phyloP scores from a whole-genome alignment of 2,113 vertebrate genomes.

The Hypomesus transpacificus region DNA sequence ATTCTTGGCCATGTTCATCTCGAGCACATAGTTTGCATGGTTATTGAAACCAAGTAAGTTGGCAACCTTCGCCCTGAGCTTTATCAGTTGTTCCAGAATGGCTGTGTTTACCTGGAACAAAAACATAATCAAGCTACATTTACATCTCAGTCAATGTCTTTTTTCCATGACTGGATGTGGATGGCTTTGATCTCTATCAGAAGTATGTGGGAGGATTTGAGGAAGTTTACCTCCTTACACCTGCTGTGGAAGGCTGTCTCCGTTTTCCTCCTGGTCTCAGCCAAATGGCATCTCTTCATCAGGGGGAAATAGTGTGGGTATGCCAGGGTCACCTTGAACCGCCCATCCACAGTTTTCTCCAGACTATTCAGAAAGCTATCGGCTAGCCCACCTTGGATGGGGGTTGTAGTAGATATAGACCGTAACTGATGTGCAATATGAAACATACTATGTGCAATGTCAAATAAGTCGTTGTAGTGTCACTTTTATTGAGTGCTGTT shows the following conservation, averaged over 20 bases:
- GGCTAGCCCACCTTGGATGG: constrained; percentile 79
- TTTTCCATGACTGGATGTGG: not conserved
- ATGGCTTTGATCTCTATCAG: not conserved
- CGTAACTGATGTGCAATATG: not conserved
- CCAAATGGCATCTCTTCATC: constrained; percentile 88
- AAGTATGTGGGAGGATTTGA: not conserved
- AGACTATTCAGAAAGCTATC: constrained; percentile 83
- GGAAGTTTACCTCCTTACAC: constrained; percentile 83
- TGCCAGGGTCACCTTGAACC: constrained; percentile 84
- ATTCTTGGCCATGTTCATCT: constrained; percentile 90
- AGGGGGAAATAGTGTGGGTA: constrained; percentile 93
- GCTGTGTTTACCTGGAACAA: constrained; percentile 79
- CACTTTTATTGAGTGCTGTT: not conserved
- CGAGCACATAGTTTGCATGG: constrained; percentile 89
- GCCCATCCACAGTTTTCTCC: constrained; percentile 73
- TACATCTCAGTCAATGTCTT: not conserved
- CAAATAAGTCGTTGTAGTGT: no score
- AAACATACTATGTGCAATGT: no score
- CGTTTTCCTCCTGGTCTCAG: constrained; percentile 88
- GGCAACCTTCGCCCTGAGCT: constrained; percentile 80
- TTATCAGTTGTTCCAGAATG: constrained; percentile 84
- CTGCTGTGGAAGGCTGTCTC: constrained; percentile 89
- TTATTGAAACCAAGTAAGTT: constrained; percentile 83
- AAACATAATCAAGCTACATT: not conserved
- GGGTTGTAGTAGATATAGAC: not conserved